Conservation (phyloP, 2,888 invertebrate species). For the Acanthosepion esculentum region DNA sequence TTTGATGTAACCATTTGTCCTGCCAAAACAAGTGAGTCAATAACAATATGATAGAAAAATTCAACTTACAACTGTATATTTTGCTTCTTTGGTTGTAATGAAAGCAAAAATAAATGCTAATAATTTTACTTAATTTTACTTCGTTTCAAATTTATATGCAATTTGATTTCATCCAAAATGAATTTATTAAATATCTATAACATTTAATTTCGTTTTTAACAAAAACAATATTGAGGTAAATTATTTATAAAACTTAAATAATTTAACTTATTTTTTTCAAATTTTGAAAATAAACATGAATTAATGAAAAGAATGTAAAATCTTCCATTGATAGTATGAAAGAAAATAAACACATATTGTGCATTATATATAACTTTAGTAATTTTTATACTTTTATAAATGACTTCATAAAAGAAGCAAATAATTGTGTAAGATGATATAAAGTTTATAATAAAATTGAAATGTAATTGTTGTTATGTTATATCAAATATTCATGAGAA, state of each 20-base stretch:
- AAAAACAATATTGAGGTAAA: background rate
- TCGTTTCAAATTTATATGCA: background rate
- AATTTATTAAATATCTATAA: background rate
- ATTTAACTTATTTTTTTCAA: background rate
- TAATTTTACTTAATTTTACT: background rate
- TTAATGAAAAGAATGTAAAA: too few relatives aligned
- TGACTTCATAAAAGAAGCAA: too few relatives aligned
- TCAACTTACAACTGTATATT: background rate
- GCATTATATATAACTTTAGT: too few relatives aligned
- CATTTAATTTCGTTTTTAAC: background rate
- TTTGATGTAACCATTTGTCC: background rate
- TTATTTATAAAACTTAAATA: background rate
- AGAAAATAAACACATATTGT: too few relatives aligned
- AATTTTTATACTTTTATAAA: too few relatives aligned
- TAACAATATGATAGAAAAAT: background rate
- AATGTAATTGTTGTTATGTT: background rate
- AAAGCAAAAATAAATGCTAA: too few relatives aligned
- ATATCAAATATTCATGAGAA: background rate
- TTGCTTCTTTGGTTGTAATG: background rate
- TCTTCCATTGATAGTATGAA: too few relatives aligned
- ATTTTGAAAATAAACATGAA: too few relatives aligned
- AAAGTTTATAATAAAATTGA: too few relatives aligned
- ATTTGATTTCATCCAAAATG: background rate
- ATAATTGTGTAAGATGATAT: too few relatives aligned
- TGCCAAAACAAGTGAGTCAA: background rate